Evolutionary conservation across 2,113 vertebrate species (phyloP), one percentile per base, ranked within the genome.

Genomic region (Collichthys lucidus): DNA sequence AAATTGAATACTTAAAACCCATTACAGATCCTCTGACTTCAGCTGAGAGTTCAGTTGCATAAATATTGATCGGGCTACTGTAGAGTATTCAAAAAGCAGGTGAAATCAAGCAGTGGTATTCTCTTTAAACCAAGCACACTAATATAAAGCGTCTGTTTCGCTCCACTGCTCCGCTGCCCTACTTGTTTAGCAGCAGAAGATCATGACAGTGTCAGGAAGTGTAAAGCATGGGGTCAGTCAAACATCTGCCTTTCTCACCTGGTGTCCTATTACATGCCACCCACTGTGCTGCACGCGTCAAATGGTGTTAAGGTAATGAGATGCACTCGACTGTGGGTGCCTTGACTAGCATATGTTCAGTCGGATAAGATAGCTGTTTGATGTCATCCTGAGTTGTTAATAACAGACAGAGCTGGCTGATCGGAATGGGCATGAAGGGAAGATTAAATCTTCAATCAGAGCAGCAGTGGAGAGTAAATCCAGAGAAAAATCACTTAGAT

Each of bases 231-330:
- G 76, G 88, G 92, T 89, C 91, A 91, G 69, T 77, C 77, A 62
- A 87, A 89, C 89, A 92, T 91, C 90, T 91, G 86, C 80, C 77
- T 81, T 68, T 66, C 85, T 87, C 88, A 93, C 85, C 88, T 85
- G 88, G 72, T 76, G 74, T 92, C 72, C 80, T 59, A 22, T 88
- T 90, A 83, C 86, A 79, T 9, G 73, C 46, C 84, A 81, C 79
- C 83, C 71, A 62, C 77, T 71, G 80, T 17, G 42, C 64, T 3
- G 17, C 29, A 49, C 44, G 40, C 16, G 67, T 87, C 86, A 75
- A 72, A 83, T 49, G 77, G 29, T 80, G 84, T 89, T 88, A 88
- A 68, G 79, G 60, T 89, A 89, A 93, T 92, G 84, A 92, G 81
- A 90, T 86, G 85, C 81, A 67, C 85, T 91, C 88, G 88, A 86